Evolutionary conservation across 1,140 invertebrate species (phyloP).

Genomic region (Spodoptera litura): DNA sequence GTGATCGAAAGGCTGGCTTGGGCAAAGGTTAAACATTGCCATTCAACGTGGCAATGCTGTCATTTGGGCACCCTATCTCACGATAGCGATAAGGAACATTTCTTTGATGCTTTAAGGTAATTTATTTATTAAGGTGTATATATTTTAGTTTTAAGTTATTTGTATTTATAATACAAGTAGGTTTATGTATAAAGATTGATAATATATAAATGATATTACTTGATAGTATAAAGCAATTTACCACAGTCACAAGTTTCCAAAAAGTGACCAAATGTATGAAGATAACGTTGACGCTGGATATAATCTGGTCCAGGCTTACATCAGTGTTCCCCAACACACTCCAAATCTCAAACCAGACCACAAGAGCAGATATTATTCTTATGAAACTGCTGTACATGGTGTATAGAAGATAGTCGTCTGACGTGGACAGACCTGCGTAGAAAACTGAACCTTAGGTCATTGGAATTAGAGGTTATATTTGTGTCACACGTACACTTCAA

Average conservation of each 20-base stretch:
- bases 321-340: conserved; percentile 47
- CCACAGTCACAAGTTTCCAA: conserved; percentile 58
- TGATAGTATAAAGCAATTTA: not conserved
- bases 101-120: too few species aligned
- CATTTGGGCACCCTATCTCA: too few species aligned
- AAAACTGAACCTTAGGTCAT: not conserved
- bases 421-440: conserved; percentile 60
- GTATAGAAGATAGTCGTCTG: conserved; percentile 54
- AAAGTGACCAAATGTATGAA: conserved; percentile 64
- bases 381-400: conserved; percentile 59
- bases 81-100: too few species aligned
- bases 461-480: not conserved
- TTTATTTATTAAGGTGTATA: too few species aligned
- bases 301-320: conserved; percentile 59
- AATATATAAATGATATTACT: too few species aligned
- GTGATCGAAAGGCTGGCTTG: too few species aligned
- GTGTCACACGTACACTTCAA: not conserved
- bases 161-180: too few species aligned
- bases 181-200: too few species aligned
- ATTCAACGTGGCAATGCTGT: too few species aligned
- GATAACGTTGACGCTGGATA: conserved; percentile 59
- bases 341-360: conserved; percentile 61
- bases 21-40: too few species aligned
- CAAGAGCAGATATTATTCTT: conserved; percentile 51
- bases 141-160: too few species aligned